phyloP scores from a whole-genome alignment of 2,113 vertebrate genomes.

The Cricetomys ansorgei region DNA sequence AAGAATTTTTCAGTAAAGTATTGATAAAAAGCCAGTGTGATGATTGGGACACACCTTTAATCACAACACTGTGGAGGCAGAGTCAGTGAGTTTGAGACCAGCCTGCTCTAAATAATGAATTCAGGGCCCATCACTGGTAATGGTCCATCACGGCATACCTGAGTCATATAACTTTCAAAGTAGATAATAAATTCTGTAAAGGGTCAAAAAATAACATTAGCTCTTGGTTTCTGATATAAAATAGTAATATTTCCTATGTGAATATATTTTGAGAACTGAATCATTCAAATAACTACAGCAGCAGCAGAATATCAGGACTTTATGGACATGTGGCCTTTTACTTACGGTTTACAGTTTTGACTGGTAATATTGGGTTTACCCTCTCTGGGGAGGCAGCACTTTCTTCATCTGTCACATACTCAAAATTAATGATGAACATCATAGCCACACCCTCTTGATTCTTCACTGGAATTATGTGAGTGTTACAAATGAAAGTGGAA shows the following conservation, averaged over 20 bases:
- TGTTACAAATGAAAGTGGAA: constrained; percentile 96
- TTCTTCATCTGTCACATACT: constrained; percentile 93
- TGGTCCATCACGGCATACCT: not conserved
- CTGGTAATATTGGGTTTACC: constrained; percentile 92
- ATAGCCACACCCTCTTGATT: constrained; percentile 98
- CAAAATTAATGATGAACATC: constrained; percentile 99
- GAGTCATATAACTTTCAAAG: not conserved
- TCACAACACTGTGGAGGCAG: not conserved
- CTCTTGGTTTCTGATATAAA: not conserved
- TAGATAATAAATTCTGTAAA: not conserved
- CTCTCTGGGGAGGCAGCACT: constrained; percentile 92
- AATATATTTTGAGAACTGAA: constrained; percentile 30
- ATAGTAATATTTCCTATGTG: constrained; percentile 1
- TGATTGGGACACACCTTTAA: not conserved
- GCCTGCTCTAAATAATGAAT: not conserved
- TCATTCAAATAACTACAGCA: not conserved
- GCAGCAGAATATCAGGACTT: not conserved
- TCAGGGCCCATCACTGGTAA: not conserved
- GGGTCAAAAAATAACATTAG: not conserved
- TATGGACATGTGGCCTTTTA: constrained; percentile 61
- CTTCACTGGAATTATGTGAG: constrained; percentile 98
- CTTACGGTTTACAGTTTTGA: constrained; percentile 96
- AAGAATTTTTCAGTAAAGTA: not conserved
- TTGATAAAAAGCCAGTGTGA: not conserved
- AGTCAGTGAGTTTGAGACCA: not conserved